phyloP scores from a whole-genome alignment of 2,888 invertebrate species.

The Folsomia candida region DNA sequence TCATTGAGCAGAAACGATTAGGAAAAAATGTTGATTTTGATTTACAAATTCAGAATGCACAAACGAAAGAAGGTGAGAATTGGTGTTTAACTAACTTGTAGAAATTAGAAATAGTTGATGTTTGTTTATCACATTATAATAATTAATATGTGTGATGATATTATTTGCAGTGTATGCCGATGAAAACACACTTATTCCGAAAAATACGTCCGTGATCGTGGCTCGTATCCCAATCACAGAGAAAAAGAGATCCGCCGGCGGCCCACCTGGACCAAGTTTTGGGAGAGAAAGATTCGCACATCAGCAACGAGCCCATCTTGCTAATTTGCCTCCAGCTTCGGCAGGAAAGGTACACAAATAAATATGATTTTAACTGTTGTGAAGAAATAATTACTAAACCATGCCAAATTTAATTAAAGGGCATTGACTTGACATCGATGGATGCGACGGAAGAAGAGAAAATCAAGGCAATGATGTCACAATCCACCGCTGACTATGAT shows the following conservation, averaged over 20 bases:
- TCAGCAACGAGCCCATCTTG: slow-evolving; percentile 28
- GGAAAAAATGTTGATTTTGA: slow-evolving; percentile 93
- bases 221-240: slow-evolving; percentile 83
- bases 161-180: slow-evolving; percentile 75
- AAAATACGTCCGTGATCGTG: slow-evolving; percentile 94
- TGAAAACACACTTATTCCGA: slow-evolving; percentile 86
- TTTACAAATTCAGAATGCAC: slow-evolving; percentile 92
- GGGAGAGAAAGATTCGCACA: slow-evolving; percentile 24
- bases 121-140: too few relatives aligned
- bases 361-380: too few relatives aligned
- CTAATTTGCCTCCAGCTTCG: slow-evolving; percentile 23
- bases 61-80: slow-evolving; percentile 88
- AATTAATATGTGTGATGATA: neutral
- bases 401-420: slow-evolving; percentile 53
- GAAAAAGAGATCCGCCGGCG: slow-evolving; percentile 64
- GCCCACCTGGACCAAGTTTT: slow-evolving; percentile 24
- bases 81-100: too few relatives aligned
- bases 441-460: slow-evolving; percentile 96
- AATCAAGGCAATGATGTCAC: slow-evolving; percentile 95
- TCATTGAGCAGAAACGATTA: slow-evolving; percentile 90
- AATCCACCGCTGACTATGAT: slow-evolving; percentile 95
- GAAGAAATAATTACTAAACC: too few relatives aligned
- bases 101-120: neutral
- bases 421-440: slow-evolving; percentile 80
- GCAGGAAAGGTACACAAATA: slow-evolving; percentile 39